Conservation (phyloP, 2,113 vertebrate genomes). For the Lutjanus erythropterus region DNA sequence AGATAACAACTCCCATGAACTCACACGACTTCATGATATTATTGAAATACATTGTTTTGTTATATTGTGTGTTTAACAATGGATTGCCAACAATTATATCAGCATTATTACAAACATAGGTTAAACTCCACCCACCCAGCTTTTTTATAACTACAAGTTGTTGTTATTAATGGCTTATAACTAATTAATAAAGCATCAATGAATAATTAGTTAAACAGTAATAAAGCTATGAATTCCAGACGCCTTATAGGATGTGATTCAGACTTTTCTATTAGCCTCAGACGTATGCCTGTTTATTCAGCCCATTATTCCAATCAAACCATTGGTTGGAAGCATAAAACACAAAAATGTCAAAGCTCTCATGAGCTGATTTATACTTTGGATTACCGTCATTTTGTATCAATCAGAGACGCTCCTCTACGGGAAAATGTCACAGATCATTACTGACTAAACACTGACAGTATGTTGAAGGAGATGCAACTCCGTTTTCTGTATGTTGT, state of each 20-base stretch:
- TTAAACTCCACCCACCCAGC: not conserved
- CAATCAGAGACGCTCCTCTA: not conserved
- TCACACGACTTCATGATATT: no score
- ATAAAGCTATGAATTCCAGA: not conserved
- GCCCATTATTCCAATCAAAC: not conserved
- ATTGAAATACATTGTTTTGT: no score
- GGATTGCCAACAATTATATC: not conserved
- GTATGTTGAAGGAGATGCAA: not conserved
- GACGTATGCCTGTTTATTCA: not conserved
- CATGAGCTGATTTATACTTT: not conserved
- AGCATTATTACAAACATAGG: not conserved
- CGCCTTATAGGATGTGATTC: not conserved
- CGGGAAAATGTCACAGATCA: constrained; percentile 10
- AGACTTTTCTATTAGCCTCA: not conserved
- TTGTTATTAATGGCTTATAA: not conserved
- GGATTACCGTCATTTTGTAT: constrained; percentile 7
- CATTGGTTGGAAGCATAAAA: not conserved
- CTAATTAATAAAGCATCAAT: not conserved
- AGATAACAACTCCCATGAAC: no score
- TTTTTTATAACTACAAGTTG: no score
- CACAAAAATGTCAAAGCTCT: constrained; percentile 19
- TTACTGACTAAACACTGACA: not conserved
- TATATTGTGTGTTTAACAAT: no score
- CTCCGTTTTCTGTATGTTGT: not conserved
- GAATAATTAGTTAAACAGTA: not conserved